A percentile compares a stretch with the other conserved stretches of the same genome.
phyloP scores from a whole-genome alignment of 2,113 vertebrate genomes.

The Cacatua alba region DNA sequence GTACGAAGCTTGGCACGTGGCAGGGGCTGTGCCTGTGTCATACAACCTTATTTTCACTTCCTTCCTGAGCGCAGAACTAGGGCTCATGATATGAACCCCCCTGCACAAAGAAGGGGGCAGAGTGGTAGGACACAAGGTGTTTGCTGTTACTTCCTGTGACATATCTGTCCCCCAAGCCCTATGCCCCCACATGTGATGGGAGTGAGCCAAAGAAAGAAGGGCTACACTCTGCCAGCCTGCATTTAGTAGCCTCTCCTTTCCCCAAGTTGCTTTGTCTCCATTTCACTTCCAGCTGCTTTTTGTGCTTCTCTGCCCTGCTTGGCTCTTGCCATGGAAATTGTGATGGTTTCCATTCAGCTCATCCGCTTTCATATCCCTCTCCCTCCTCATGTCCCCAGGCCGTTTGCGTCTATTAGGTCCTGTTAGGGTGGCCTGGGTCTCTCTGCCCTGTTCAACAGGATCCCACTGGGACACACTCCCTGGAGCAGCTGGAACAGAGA shows the following conservation, averaged over 20 bases:
- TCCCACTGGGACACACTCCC: not conserved
- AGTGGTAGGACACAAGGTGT: not conserved
- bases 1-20: not conserved
- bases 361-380: not conserved
- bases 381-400: not conserved
- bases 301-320: not conserved
- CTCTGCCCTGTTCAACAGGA: not conserved
- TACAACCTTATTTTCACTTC: not conserved
- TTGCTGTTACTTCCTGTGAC: not conserved
- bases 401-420: not conserved
- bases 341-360: not conserved
- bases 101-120: not conserved
- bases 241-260: not conserved
- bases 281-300: not conserved
- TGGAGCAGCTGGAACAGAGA: not conserved
- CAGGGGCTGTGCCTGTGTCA: accelerated
- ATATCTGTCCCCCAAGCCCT: not conserved
- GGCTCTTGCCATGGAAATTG: not conserved
- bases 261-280: accelerated
- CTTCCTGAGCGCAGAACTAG: not conserved
- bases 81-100: accelerated
- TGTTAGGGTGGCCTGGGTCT: not conserved
- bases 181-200: not conserved
- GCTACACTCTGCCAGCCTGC: not conserved
- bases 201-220: not conserved